Evolutionary conservation across 2,888 invertebrate genomes (phyloP).

Genomic region (Sinodicranocentrus sp.): DNA sequence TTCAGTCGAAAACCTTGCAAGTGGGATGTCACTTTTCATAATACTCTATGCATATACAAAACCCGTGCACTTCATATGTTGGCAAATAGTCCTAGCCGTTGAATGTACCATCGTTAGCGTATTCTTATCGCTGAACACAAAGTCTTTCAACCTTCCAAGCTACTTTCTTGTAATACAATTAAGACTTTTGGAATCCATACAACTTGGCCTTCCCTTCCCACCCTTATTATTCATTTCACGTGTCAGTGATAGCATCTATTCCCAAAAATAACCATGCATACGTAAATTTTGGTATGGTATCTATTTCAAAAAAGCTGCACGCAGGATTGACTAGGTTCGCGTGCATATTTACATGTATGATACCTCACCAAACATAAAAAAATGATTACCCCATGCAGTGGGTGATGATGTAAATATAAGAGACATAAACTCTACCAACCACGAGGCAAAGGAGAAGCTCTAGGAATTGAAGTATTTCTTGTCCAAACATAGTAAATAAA

Average conservation of each 20-base stretch:
- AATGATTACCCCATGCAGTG: neutral
- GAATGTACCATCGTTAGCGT: too few relatives aligned
- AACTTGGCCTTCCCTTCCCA: neutral
- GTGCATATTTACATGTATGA: neutral
- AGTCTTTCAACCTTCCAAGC: neutral
- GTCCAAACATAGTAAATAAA: conserved; percentile 7
- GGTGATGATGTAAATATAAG: neutral
- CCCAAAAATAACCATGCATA: too few relatives aligned
- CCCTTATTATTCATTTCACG: too few relatives aligned
- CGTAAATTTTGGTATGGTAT: too few relatives aligned
- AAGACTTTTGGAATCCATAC: neutral
- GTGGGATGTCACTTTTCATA: too few relatives aligned
- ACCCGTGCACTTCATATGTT: too few relatives aligned
- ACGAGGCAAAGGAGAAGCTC: neutral
- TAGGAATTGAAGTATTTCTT: neutral
- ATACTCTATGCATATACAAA: neutral
- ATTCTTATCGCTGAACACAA: neutral
- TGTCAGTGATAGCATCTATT: too few relatives aligned
- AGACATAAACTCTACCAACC: neutral
- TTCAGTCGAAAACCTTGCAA: too few relatives aligned
- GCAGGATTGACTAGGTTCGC: neutral
- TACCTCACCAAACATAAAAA: neutral
- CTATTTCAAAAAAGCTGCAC: neutral
- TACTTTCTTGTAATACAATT: neutral
- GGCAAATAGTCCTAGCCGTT: too few relatives aligned